Conservation (phyloP, 2,888 invertebrate genomes). For the Drosophila rellima region DNA sequence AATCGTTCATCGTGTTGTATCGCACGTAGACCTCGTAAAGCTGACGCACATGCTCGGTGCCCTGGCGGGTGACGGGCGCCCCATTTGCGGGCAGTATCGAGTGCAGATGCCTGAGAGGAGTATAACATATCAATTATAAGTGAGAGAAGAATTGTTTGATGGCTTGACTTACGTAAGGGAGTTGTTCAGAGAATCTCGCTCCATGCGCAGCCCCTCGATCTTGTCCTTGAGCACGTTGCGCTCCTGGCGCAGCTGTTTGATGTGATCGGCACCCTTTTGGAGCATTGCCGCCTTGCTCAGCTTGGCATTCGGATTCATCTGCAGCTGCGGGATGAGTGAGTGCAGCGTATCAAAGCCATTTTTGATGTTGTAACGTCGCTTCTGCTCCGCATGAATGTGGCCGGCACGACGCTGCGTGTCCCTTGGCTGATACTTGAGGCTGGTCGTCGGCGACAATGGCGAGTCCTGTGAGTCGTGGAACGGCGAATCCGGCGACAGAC, state of each 20-base stretch:
- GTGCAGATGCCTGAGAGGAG: constrained; percentile 93
- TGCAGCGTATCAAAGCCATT: constrained; percentile 98
- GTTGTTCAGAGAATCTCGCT: constrained; percentile 96
- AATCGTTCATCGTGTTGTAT: constrained; percentile 94
- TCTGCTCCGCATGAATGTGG: constrained; percentile 98
- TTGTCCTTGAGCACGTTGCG: constrained; percentile 95
- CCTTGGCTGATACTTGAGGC: constrained; percentile 86
- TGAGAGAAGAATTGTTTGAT: no score
- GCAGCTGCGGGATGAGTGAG: constrained; percentile 95
- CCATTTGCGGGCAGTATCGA: constrained; percentile 97
- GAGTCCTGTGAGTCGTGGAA: constrained; percentile 84
- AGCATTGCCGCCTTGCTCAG: constrained; percentile 98
- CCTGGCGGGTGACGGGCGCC: constrained; percentile 95
- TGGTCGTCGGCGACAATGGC: constrained; percentile 88
- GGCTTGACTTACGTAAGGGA: constrained; percentile 91
- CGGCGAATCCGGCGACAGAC: constrained; percentile 84
- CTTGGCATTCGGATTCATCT: constrained; percentile 96
- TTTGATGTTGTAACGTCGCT: constrained; percentile 97
- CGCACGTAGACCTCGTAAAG: constrained; percentile 97
- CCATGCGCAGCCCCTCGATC: constrained; percentile 93
- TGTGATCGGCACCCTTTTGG: constrained; percentile 98
- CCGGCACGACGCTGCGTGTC: constrained; percentile 92
- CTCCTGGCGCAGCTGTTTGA: constrained; percentile 94
- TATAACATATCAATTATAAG: background rate
- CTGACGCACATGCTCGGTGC: constrained; percentile 95